Evolutionary conservation across 2,113 vertebrate species (phyloP).

Genomic region (Excalfactoria chinensis): DNA sequence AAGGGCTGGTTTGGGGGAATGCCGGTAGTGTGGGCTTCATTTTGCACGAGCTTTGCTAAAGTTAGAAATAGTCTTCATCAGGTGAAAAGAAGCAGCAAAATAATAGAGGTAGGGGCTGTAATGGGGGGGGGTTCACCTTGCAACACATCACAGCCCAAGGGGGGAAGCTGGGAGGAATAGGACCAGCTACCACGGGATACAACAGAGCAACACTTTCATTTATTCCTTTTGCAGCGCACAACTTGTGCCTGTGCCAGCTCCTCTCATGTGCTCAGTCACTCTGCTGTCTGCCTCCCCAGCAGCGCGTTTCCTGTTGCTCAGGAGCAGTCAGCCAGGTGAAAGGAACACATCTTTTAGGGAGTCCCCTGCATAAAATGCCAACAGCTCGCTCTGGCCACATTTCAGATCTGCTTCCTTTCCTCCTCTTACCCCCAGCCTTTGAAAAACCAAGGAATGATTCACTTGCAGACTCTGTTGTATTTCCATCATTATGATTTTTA

Average conservation of each 20-base stretch:
- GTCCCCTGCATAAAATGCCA: slow-evolving; percentile 14
- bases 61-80: not conserved
- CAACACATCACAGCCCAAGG: rapidly evolving
- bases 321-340: not conserved
- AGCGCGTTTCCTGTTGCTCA: not conserved
- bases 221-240: not conserved
- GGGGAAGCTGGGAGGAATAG: not conserved
- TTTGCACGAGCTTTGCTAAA: not conserved
- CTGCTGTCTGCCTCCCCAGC: not conserved
- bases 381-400: not conserved
- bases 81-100: not conserved
- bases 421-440: not conserved
- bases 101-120: not conserved
- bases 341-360: slow-evolving; percentile 2
- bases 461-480: not conserved
- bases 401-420: slow-evolving; percentile 33
- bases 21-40: not conserved
- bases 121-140: rapidly evolving
- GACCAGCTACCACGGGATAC: rapidly evolving
- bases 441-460: not conserved
- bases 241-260: not conserved
- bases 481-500: not conserved
- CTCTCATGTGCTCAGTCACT: not conserved
- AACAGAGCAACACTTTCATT: not conserved
- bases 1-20: not conserved